A percentile compares a stretch with the other conserved stretches of the same genome.
Conservation (phyloP, 2,888 invertebrate genomes). For the Tineola bisselliella region DNA sequence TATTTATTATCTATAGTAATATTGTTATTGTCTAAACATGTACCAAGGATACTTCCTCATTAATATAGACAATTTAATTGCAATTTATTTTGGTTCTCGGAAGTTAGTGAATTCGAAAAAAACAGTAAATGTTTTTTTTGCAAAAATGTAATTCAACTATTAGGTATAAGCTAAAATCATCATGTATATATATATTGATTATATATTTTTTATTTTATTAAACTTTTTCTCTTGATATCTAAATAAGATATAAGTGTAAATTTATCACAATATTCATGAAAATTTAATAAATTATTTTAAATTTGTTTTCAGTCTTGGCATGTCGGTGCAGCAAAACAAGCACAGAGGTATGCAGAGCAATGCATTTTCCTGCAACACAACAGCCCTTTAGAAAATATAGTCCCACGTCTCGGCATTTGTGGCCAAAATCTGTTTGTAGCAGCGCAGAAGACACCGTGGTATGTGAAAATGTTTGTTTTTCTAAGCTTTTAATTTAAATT, state of each 20-base stretch:
- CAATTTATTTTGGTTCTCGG: not conserved
- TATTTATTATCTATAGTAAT: not conserved
- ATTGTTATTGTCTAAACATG: not conserved
- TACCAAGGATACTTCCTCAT: slow-evolving; percentile 1
- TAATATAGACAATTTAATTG: not conserved
- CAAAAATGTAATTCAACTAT: slow-evolving; percentile 13
- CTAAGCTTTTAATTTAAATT: no score
- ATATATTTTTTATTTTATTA: no score
- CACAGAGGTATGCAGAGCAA: slow-evolving; percentile 78
- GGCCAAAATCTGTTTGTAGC: slow-evolving; percentile 86
- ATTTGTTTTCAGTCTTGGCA: slow-evolving; percentile 74
- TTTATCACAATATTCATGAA: no score
- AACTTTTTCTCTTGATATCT: no score
- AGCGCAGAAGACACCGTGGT: slow-evolving; percentile 84
- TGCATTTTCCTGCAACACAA: slow-evolving; percentile 78
- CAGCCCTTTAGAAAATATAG: slow-evolving; percentile 70
- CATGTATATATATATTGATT: no score
- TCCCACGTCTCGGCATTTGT: slow-evolving; percentile 75
- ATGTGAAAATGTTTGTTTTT: slow-evolving; percentile 24
- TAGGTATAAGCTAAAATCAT: no score
- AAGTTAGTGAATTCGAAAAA: not conserved
- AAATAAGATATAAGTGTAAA: no score
- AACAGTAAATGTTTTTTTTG: no score
- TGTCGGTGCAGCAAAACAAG: slow-evolving; percentile 73
- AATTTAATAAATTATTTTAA: not conserved